Evolutionary conservation across 2,888 invertebrate species (phyloP).

Genomic region (Harmothoe impar): DNA sequence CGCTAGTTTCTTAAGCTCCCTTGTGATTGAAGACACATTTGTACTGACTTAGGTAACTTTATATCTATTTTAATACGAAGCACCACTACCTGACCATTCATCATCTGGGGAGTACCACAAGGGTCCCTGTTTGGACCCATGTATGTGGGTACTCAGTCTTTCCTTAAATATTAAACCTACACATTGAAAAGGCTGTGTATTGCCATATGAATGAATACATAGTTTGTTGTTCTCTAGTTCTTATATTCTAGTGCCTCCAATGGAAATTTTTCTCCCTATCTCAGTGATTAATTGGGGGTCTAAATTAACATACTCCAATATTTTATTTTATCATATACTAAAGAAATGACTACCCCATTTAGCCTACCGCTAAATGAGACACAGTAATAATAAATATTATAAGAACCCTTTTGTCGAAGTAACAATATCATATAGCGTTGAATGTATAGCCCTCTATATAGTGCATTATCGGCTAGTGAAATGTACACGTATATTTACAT

Average conservation of each 20-base stretch:
- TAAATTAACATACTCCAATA: too few relatives aligned
- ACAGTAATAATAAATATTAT: slow-evolving; percentile 1
- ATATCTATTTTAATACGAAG: background rate
- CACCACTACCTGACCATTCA: background rate
- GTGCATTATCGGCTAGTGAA: slow-evolving; percentile 37
- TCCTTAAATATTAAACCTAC: background rate
- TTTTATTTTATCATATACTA: too few relatives aligned
- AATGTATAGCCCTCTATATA: background rate
- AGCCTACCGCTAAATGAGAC: too few relatives aligned
- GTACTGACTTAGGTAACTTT: background rate
- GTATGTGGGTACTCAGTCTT: background rate
- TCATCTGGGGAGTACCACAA: background rate
- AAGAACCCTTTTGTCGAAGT: background rate
- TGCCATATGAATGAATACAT: background rate
- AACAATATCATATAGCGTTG: background rate
- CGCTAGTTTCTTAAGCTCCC: too few relatives aligned
- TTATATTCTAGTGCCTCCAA: background rate
- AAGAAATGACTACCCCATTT: too few relatives aligned
- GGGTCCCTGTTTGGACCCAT: background rate
- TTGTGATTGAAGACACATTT: background rate
- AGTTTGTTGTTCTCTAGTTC: background rate
- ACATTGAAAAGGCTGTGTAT: background rate
- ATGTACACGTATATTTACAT: slow-evolving; percentile 39
- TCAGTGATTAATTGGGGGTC: too few relatives aligned
- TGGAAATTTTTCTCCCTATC: too few relatives aligned